Conservation (phyloP, 1,140 invertebrate species). For the Drosophila nannoptera region DNA sequence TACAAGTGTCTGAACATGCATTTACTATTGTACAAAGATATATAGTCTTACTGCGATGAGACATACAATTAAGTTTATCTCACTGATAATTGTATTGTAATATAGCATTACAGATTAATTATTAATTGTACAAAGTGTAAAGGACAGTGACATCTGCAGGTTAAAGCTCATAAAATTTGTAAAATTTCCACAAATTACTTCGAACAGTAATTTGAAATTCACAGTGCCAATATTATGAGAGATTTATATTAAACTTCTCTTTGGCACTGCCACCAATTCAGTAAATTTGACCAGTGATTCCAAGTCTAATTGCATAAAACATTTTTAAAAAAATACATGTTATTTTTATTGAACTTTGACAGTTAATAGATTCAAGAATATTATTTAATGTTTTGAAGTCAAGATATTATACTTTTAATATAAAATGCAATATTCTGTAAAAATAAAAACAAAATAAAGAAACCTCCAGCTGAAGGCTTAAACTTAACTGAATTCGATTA, state of each 20-base stretch:
- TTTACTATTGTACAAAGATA: slow-evolving; percentile 59
- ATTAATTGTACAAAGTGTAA: slow-evolving; percentile 32
- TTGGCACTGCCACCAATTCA: slow-evolving; percentile 44
- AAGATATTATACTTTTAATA: too few species aligned
- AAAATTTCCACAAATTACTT: slow-evolving; percentile 30
- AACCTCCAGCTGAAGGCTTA: too few species aligned
- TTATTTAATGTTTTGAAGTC: too few species aligned
- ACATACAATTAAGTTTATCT: slow-evolving; percentile 68
- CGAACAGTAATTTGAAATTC: slow-evolving; percentile 30
- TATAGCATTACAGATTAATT: slow-evolving; percentile 39
- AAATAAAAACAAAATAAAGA: too few species aligned
- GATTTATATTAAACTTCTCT: slow-evolving; percentile 79
- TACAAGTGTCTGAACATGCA: slow-evolving; percentile 39
- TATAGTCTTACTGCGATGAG: slow-evolving; percentile 31
- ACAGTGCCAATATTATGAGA: slow-evolving; percentile 52
- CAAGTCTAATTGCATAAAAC: not conserved
- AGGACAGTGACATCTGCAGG: slow-evolving; percentile 44
- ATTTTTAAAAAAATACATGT: too few species aligned
- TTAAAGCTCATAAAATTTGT: slow-evolving; percentile 53
- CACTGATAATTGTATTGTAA: slow-evolving; percentile 64
- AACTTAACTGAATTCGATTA: too few species aligned
- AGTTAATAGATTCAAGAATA: too few species aligned
- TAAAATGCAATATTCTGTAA: too few species aligned
- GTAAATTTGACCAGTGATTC: slow-evolving; percentile 44
- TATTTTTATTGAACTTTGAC: too few species aligned